phyloP scores from a whole-genome alignment of 2,888 invertebrate genomes.

The Limenitis camilla region DNA sequence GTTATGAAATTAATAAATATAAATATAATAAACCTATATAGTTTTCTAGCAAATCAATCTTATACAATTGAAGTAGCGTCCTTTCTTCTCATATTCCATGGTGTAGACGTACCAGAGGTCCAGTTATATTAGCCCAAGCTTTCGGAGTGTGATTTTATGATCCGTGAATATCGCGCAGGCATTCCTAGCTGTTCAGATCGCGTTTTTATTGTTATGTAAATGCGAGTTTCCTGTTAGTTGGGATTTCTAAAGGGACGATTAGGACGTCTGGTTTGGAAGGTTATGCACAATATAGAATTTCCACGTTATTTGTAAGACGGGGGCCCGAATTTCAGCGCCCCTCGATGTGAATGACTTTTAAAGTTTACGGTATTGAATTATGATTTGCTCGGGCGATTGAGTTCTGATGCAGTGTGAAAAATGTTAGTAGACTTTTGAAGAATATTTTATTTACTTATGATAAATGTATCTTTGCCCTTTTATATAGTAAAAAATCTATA shows the following conservation, averaged over 20 bases:
- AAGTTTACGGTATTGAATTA: constrained; percentile 58
- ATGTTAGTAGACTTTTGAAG: neutral
- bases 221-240: constrained; percentile 73
- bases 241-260: constrained; percentile 74
- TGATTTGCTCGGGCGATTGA: constrained; percentile 50
- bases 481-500: no score
- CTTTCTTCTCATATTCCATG: no score
- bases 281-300: constrained; percentile 59
- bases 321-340: constrained; percentile 49
- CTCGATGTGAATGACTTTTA: constrained; percentile 52
- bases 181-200: constrained; percentile 74
- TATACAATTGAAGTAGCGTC: no score
- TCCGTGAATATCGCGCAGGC: constrained; percentile 73
- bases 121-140: constrained; percentile 56
- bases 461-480: no score
- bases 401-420: constrained; percentile 33
- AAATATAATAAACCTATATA: no score
- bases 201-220: constrained; percentile 75
- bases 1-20: no score
- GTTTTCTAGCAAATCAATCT: no score
- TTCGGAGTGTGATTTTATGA: constrained; percentile 69
- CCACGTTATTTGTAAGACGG: constrained; percentile 63
- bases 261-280: constrained; percentile 73
- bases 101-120: constrained; percentile 43
- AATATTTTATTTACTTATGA: constrained; percentile 10